phyloP scores from a whole-genome alignment of 2,797 vertebrate species.

The Erethizon dorsatum region DNA sequence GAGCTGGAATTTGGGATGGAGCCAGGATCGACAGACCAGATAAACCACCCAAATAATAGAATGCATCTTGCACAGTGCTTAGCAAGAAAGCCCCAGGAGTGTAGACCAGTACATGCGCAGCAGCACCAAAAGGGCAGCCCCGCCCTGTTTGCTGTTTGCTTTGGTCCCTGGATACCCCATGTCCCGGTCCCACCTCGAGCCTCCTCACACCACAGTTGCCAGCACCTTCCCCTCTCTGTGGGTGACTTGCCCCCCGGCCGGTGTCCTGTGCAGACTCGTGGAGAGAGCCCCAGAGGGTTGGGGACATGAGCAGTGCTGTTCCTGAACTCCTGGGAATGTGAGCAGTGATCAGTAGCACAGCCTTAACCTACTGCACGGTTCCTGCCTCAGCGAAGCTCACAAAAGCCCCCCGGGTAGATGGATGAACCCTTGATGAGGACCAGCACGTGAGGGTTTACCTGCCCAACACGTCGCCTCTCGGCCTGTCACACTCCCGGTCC shows the following conservation, averaged over 20 bases:
- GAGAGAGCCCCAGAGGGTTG: neutral
- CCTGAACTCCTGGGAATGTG: neutral
- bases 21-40: neutral
- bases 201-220: fast-evolving
- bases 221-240: neutral
- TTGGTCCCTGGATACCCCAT: fast-evolving
- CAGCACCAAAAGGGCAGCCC: neutral
- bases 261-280: fast-evolving
- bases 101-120: fast-evolving
- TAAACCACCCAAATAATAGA: neutral
- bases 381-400: neutral
- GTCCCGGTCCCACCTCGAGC: fast-evolving
- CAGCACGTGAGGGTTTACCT: neutral
- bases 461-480: neutral
- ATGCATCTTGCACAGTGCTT: neutral
- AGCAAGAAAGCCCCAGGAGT: fast-evolving
- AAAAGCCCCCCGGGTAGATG: neutral
- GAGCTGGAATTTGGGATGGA: neutral
- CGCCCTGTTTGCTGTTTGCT: fast-evolving
- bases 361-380: neutral
- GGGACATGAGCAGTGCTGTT: neutral
- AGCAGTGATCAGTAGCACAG: no score
- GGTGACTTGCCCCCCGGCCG: neutral
- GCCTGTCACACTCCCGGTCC: neutral
- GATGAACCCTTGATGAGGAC: neutral